Conservation (phyloP, 35 echinoderm and acorn worm genomes). For the Diadema setosum region DNA sequence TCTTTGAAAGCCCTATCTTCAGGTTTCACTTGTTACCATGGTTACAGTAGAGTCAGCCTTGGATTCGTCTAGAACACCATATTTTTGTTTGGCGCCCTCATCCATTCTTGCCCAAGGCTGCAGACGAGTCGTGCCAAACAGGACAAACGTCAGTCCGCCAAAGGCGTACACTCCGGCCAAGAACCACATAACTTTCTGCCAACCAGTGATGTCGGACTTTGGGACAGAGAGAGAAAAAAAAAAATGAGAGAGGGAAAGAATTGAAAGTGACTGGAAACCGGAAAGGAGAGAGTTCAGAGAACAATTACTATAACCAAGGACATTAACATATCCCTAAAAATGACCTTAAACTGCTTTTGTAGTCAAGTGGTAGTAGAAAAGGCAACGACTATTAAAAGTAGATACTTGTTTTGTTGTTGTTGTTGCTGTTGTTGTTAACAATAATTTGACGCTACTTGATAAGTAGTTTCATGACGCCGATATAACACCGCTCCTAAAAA, state of each 20-base stretch:
- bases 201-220: conserved; percentile 23
- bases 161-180: conserved; percentile 46
- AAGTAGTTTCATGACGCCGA: too few species aligned
- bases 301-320: neutral
- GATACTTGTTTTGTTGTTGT: too few species aligned
- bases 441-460: too few species aligned
- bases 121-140: conserved; percentile 8
- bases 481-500: too few species aligned
- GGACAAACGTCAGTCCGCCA: conserved; percentile 28
- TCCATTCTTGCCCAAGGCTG: conserved; percentile 53
- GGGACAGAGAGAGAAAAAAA: neutral
- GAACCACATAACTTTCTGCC: conserved; percentile 61
- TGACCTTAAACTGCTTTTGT: too few species aligned
- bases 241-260: neutral
- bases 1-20: too few species aligned
- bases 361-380: too few species aligned
- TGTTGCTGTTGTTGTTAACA: too few species aligned
- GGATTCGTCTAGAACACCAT: neutral
- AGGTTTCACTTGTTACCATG: too few species aligned
- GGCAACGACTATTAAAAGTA: too few species aligned
- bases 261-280: neutral
- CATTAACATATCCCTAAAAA: too few species aligned
- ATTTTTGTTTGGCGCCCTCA: neutral
- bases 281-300: neutral
- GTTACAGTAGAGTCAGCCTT: too few species aligned